Conservation (phyloP, 2,888 invertebrate genomes). For the Drepana falcataria region DNA sequence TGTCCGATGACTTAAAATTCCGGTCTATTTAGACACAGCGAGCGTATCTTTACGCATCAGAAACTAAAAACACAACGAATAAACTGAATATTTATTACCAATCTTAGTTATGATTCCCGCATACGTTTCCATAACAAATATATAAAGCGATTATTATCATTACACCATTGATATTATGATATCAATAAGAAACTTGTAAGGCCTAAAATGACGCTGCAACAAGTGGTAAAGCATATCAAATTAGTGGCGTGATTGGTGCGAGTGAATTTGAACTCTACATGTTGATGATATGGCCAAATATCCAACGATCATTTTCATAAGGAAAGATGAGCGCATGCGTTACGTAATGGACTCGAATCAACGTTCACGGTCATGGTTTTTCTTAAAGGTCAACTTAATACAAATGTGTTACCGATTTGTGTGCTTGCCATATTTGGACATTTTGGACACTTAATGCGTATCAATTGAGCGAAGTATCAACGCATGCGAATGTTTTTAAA, state of each 20-base stretch:
- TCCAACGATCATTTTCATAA: constrained; percentile 19
- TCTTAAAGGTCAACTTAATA: constrained; percentile 54
- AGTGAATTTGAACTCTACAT: constrained; percentile 7
- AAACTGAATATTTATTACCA: not conserved
- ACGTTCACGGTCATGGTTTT: constrained; percentile 68
- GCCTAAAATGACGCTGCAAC: constrained; percentile 41
- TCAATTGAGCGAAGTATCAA: not conserved
- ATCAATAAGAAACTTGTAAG: constrained; percentile 43
- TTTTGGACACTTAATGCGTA: not conserved
- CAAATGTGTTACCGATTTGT: not conserved
- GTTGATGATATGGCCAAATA: constrained; percentile 6
- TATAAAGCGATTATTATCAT: not conserved
- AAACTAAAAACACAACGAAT: not conserved
- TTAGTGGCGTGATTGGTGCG: constrained; percentile 11
- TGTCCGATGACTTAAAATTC: not conserved
- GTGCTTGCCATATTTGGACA: not conserved
- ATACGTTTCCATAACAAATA: not conserved
- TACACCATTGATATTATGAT: not conserved
- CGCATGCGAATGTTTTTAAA: too few species aligned
- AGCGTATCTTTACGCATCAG: not conserved
- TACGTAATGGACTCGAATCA: constrained; percentile 67
- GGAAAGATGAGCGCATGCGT: constrained; percentile 57
- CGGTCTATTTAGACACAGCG: not conserved
- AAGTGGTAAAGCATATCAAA: constrained; percentile 37
- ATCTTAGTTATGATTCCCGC: too few species aligned